A percentile compares a stretch with the other conserved stretches of the same genome.
phyloP scores from a whole-genome alignment of 2,888 invertebrate species.

The Yponomeuta evonymella region DNA sequence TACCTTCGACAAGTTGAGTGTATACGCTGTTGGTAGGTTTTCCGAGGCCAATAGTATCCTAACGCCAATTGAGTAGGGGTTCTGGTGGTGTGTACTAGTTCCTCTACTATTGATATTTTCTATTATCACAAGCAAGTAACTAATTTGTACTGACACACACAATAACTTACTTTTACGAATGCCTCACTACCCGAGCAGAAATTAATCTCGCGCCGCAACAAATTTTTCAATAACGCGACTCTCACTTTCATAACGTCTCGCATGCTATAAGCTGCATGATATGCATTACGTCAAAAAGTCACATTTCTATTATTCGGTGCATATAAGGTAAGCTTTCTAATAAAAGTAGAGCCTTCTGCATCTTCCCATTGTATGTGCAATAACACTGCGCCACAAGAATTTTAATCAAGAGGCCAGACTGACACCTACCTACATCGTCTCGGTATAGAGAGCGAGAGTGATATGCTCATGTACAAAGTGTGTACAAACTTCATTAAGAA shows the following conservation, averaged over 20 bases:
- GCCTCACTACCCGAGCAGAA: too few relatives aligned
- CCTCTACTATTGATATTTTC: background rate
- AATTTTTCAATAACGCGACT: too few relatives aligned
- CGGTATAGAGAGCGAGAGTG: conserved; percentile 46
- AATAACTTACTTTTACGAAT: too few relatives aligned
- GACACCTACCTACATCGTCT: conserved; percentile 23
- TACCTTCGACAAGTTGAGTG: too few relatives aligned
- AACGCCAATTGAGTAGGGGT: background rate
- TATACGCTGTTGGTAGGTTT: too few relatives aligned
- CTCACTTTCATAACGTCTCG: too few relatives aligned
- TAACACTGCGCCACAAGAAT: conserved; percentile 30
- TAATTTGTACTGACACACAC: too few relatives aligned
- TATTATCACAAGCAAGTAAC: too few relatives aligned
- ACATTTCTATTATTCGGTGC: background rate
- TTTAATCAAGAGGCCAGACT: conserved; percentile 33
- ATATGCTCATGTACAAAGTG: conserved; percentile 25
- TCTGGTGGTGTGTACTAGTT: background rate
- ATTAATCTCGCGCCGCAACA: too few relatives aligned
- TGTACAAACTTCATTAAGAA: conserved; percentile 34
- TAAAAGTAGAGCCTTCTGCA: background rate
- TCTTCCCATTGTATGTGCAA: background rate
- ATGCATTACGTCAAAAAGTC: too few relatives aligned
- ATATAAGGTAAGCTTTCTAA: background rate
- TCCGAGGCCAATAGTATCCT: too few relatives aligned
- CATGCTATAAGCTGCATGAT: too few relatives aligned